Conservation (phyloP, 2,113 vertebrate species). For the Platysteira castanea region DNA sequence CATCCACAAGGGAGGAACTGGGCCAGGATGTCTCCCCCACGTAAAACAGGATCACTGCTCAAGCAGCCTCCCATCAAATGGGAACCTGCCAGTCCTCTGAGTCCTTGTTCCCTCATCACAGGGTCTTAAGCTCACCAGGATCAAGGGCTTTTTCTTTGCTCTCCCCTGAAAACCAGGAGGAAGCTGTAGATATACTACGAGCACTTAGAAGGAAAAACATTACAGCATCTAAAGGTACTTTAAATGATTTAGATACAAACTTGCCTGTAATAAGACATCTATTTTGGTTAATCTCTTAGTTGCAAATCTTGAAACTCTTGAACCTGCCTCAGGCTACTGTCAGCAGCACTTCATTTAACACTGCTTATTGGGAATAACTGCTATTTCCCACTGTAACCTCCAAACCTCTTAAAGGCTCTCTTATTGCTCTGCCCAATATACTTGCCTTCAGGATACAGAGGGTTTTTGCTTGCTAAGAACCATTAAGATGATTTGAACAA, state of each 20-base stretch:
- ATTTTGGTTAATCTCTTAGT: slow-evolving; percentile 71
- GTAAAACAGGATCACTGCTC: neutral
- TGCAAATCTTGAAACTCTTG: slow-evolving; percentile 67
- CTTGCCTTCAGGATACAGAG: slow-evolving; percentile 61
- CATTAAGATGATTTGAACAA: slow-evolving; percentile 37
- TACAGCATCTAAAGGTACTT: slow-evolving; percentile 56
- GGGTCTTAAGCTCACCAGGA: neutral
- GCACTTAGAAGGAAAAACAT: slow-evolving; percentile 45
- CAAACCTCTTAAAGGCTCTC: slow-evolving; percentile 54
- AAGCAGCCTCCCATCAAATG: neutral
- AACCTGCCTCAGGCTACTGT: slow-evolving; percentile 70
- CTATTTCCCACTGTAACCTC: slow-evolving; percentile 62
- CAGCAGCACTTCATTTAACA: slow-evolving; percentile 66
- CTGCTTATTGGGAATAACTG: slow-evolving; percentile 68
- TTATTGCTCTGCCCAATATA: slow-evolving; percentile 62
- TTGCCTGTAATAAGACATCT: slow-evolving; percentile 65
- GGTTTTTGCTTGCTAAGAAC: neutral
- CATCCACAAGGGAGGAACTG: neutral
- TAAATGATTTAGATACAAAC: slow-evolving; percentile 69
- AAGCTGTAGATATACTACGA: neutral
- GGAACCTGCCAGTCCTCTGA: neutral
- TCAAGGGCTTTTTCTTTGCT: neutral
- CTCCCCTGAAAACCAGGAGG: neutral
- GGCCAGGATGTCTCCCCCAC: neutral
- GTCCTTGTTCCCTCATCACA: neutral